These are phyloP conservation scores for Cyanoderma ruficeps DNA, from an alignment of 2,113 vertebrate genomes.

Conservation along the genomic window DNA sequence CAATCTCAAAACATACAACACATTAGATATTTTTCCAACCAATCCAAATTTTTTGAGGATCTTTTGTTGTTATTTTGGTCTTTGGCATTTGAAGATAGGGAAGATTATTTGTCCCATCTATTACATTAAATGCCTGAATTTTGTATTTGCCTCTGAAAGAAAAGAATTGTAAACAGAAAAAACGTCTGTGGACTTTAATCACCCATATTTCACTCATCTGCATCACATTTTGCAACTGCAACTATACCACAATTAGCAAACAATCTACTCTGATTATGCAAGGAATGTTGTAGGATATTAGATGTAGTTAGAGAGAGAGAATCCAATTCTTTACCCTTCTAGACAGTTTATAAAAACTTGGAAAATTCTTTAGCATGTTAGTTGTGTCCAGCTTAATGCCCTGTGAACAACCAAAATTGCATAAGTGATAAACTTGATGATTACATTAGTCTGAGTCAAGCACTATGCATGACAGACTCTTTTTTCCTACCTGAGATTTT, in stretches of 20 bases:
- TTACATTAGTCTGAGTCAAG: not conserved
- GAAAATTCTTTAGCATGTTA: not conserved
- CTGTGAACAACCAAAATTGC: not conserved
- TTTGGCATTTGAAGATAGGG: not conserved
- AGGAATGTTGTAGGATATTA: not conserved
- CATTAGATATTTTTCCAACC: not conserved
- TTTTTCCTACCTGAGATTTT: not conserved
- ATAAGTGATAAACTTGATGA: not conserved
- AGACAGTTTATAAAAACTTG: not conserved
- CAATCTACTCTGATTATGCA: not conserved
- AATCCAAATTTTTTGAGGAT: not conserved
- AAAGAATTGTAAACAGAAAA: not conserved
- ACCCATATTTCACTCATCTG: not conserved
- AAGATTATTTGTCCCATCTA: not conserved
- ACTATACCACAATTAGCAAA: not conserved
- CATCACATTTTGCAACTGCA: not conserved
- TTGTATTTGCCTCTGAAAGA: not conserved
- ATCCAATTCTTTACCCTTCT: not conserved
- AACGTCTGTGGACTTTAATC: not conserved
- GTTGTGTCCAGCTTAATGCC: not conserved
- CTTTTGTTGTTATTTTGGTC: not conserved
- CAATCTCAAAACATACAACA: not conserved
- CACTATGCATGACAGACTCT: not conserved
- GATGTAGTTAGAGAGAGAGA: not conserved
- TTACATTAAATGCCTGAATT: not conserved